Conservation (phyloP, 1,140 invertebrate species). For the Tetraneura akinire region DNA sequence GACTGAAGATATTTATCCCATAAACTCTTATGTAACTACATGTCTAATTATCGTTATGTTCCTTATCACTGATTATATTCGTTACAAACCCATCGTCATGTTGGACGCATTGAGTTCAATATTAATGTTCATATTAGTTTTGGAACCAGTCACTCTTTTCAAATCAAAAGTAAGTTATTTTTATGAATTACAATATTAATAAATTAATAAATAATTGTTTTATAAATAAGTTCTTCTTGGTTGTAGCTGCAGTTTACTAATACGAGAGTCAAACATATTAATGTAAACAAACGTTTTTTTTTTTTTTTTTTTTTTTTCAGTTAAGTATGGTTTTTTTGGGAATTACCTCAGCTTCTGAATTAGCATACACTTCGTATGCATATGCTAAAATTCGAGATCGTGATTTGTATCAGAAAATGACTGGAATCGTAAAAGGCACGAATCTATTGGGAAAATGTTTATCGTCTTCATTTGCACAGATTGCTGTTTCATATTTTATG, state of each 20-base stretch:
- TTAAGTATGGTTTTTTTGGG: conserved; percentile 69
- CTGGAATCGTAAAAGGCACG: conserved; percentile 60
- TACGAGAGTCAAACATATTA: no score
- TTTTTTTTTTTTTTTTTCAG: no score
- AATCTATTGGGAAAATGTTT: conserved; percentile 42
- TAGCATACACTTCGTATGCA: conserved; percentile 90
- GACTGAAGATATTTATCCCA: conserved; percentile 76
- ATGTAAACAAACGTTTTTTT: no score
- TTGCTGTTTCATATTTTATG: conserved; percentile 11
- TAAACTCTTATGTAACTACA: conserved; percentile 80
- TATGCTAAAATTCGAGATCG: conserved; percentile 80
- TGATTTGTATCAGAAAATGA: conserved; percentile 74
- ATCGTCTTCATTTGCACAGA: conserved; percentile 21
- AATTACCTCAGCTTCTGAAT: conserved; percentile 81
- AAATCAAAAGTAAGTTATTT: conserved; percentile 54
- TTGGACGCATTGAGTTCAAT: conserved; percentile 69
- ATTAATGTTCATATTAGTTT: conserved; percentile 52
- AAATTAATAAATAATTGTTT: no score
- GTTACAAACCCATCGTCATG: conserved; percentile 85
- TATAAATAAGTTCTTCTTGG: no score
- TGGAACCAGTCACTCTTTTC: conserved; percentile 50
- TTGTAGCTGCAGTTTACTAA: no score
- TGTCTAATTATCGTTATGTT: conserved; percentile 73
- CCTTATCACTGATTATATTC: conserved; percentile 77
- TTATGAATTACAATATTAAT: no score